phyloP scores from a whole-genome alignment of 2,888 invertebrate genomes.

The Tetragonisca angustula region DNA sequence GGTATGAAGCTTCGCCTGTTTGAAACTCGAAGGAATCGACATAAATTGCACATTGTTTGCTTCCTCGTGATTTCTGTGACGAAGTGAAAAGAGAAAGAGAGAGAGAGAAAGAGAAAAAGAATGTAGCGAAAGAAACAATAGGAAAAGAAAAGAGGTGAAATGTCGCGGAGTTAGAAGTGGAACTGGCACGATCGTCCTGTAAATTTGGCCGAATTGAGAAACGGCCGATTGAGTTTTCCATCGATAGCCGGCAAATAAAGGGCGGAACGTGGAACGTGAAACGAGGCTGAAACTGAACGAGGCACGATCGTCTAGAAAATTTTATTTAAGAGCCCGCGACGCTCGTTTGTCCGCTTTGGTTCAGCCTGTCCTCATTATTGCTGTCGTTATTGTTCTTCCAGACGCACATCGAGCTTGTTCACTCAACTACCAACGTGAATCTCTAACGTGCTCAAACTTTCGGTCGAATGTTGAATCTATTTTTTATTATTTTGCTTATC shows the following conservation, averaged over 20 bases:
- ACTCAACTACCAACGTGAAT: too few species aligned
- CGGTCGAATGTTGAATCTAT: too few species aligned
- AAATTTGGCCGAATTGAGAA: slow-evolving; percentile 57
- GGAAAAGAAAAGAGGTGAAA: not conserved
- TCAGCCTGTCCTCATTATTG: slow-evolving; percentile 36
- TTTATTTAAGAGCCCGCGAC: slow-evolving; percentile 53
- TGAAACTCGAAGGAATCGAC: too few species aligned
- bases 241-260: slow-evolving; percentile 60
- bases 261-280: slow-evolving; percentile 41
- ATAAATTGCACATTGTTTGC: too few species aligned
- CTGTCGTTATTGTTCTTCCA: slow-evolving; percentile 34
- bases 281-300: slow-evolving; percentile 32
- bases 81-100: not conserved
- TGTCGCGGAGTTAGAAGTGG: slow-evolving; percentile 25
- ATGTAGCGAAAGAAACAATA: not conserved
- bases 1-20: too few species aligned
- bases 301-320: slow-evolving; percentile 59
- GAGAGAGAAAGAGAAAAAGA: too few species aligned
- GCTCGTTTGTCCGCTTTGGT: slow-evolving; percentile 22
- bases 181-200: slow-evolving; percentile 49
- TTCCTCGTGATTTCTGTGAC: not conserved
- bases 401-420: not conserved
- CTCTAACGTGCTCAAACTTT: too few species aligned
- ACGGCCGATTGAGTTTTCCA: slow-evolving; percentile 61
- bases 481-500: too few species aligned